Conservation (phyloP, 2,797 vertebrate species). For the Sebastiscus tertius region DNA sequence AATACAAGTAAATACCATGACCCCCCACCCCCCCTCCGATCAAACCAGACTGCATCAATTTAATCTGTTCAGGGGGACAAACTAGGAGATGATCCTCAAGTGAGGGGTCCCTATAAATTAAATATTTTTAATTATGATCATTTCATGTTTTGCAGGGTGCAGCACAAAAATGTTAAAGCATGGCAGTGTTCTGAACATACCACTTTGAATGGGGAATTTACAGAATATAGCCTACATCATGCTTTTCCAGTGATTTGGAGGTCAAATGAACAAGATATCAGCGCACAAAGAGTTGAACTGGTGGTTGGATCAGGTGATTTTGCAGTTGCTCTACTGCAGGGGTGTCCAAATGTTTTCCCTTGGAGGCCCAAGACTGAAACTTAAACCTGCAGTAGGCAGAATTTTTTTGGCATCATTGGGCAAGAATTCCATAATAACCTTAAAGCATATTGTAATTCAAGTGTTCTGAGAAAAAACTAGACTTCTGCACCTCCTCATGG, state of each 20-base stretch:
- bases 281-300: not conserved
- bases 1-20: conserved; percentile 53
- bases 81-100: not conserved
- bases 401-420: too few relatives aligned
- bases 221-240: not conserved
- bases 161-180: not conserved
- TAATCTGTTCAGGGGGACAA: not conserved
- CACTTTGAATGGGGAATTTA: not conserved
- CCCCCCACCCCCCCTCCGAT: not conserved
- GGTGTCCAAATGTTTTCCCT: too few relatives aligned
- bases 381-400: too few relatives aligned
- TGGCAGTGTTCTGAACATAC: not conserved
- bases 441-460: too few relatives aligned
- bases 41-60: conserved; percentile 13
- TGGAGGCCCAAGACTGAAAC: too few relatives aligned
- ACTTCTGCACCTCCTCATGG: too few relatives aligned
- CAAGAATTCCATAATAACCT: too few relatives aligned
- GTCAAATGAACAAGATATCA: not conserved
- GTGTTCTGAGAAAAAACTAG: too few relatives aligned
- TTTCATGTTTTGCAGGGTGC: not conserved
- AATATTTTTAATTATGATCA: not conserved
- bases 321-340: not conserved
- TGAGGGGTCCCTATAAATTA: not conserved
- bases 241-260: not conserved
- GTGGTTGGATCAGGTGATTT: not conserved